A percentile compares a stretch with the other conserved stretches of the same genome.
Evolutionary conservation across 2,113 vertebrate species (phyloP).

Genomic region (human (Homo sapiens)): DNA sequence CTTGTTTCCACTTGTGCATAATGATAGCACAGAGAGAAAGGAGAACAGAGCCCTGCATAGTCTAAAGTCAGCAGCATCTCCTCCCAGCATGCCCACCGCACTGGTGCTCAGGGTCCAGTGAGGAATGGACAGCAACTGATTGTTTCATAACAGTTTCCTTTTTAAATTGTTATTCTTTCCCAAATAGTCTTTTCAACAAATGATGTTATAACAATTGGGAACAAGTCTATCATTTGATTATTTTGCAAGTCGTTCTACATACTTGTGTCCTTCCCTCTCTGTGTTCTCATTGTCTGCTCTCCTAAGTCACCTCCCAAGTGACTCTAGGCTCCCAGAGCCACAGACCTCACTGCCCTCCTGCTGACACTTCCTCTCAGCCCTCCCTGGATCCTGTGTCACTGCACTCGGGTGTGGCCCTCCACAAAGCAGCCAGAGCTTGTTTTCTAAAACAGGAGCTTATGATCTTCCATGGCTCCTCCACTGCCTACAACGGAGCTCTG

Average conservation of each 20-base stretch:
- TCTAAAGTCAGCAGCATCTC: not conserved
- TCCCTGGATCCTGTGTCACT: not conserved
- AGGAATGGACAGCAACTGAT: fast-evolving
- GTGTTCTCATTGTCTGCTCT: too few species aligned
- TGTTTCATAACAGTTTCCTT: not conserved
- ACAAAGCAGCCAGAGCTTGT: not conserved
- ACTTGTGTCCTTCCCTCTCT: not conserved
- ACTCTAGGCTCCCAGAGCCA: not conserved
- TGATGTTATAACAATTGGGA: not conserved
- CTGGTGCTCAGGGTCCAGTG: fast-evolving
- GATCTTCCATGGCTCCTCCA: fast-evolving
- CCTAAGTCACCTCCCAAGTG: not conserved
- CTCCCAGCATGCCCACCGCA: fast-evolving
- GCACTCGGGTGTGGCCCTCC: too few species aligned
- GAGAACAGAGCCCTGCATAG: not conserved
- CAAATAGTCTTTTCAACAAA: not conserved
- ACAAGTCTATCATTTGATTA: not conserved
- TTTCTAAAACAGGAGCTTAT: not conserved
- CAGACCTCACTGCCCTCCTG: not conserved
- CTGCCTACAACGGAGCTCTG: fast-evolving
- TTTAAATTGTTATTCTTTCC: not conserved
- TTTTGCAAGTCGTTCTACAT: not conserved
- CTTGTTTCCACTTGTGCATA: not conserved
- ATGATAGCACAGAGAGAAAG: not conserved
- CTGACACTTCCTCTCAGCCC: not conserved